Base-by-base conservation (phyloP, 2,113 vertebrate genomes). In the Alethe castanea region DNA sequence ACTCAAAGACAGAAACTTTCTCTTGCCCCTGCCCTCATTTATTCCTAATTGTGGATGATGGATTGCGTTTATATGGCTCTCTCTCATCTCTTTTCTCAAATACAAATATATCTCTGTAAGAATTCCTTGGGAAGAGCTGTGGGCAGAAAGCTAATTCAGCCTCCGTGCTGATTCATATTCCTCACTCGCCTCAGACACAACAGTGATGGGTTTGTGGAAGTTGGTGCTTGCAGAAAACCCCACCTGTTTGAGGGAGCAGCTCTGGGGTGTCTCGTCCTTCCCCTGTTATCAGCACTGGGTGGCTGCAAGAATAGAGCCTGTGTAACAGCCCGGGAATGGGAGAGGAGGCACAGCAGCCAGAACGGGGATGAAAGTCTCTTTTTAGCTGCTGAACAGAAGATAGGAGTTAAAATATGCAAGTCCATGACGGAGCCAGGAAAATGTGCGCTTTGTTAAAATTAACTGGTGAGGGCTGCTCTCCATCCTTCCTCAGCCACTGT, bases 361-460 rank as follows among this genome's bases (percentile, higher is more conserved):
- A 93, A 94, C 13, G 47, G 93, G 88, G 93, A 97, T 91, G 88
- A 97, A 98, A 97, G 96, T 88, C 91, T 95, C 97, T 94, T 97
- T 98, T 96, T 96, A 95, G 97, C 96, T 81, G 96, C 90, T 84
- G 92, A 96, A 84, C 78, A 92, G 60, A 94, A 94, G 95, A 96
- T 38, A 94, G 97, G 81, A 97, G 94, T 80, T 96, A 97, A 97
- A 98, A 97, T 94, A 94, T 87, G 64, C 95, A 80, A 72, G 91
- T 10, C 83, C 53, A 6, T 59, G 78, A 61, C 0, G 22, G 81
- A 95, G 96, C 92, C 95, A 95, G 92, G 53, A 96, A 95, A 96
- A 96, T 69, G 92, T 74, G 95, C 2, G 81, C 91, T 81, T 91
- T 88, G 90, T 95, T 81, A 92, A 94, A 97, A 93, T 42, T 4